Conservation (phyloP, 2,113 vertebrate species). For the Sphyrna mokarran region DNA sequence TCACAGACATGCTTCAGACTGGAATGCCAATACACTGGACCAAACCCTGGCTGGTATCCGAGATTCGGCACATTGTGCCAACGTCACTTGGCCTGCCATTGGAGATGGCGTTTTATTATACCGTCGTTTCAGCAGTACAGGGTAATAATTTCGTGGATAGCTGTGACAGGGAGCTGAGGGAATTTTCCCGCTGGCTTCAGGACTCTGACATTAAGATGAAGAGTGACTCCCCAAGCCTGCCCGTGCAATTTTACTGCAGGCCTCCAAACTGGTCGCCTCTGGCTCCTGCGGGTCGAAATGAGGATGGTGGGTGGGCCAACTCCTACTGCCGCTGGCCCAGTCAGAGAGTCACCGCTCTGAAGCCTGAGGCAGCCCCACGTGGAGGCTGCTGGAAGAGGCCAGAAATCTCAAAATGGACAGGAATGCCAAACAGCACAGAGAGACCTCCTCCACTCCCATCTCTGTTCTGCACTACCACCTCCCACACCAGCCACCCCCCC, state of each 20-base stretch:
- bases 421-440: not conserved
- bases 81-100: constrained; percentile 47
- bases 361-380: not conserved
- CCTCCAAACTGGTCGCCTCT: no score
- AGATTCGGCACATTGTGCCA: constrained; percentile 47
- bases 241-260: no score
- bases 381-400: not conserved
- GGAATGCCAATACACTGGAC: constrained; percentile 47
- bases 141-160: constrained; percentile 38
- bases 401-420: not conserved
- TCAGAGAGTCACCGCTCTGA: not conserved
- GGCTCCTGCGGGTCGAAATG: no score
- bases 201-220: no score
- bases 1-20: constrained; percentile 47
- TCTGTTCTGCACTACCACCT: not conserved
- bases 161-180: not conserved
- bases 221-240: no score
- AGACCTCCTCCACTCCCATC: not conserved
- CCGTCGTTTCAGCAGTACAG: constrained; percentile 45
- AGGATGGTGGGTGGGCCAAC: no score
- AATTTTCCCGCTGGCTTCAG: no score
- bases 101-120: constrained; percentile 48
- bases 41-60: constrained; percentile 49
- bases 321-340: no score
- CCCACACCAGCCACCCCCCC: no score